Percentiles rank a stretch among this genome's conserved stretches.
phyloP scores from a whole-genome alignment of 2,888 invertebrate species.

The Caradrina kadenii region DNA sequence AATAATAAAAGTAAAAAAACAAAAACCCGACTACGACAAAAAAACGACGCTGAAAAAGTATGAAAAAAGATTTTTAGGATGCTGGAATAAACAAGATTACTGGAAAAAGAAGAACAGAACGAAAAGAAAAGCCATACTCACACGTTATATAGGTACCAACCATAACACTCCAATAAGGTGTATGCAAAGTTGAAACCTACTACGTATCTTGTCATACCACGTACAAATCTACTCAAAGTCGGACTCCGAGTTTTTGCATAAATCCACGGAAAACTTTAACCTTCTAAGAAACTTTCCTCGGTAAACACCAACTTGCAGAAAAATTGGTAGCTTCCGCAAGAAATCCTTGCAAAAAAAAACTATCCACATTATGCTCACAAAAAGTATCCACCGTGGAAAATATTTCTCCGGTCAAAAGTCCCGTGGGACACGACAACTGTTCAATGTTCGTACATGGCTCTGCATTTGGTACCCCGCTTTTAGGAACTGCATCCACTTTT shows the following conservation, averaged over 20 bases:
- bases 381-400: conserved; percentile 69
- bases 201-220: too few species aligned
- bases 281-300: conserved; percentile 10
- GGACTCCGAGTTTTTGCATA: background rate
- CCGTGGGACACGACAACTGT: conserved; percentile 82
- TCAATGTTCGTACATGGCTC: conserved; percentile 70
- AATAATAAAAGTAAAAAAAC: too few species aligned
- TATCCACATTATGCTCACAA: conserved; percentile 68
- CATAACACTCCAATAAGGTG: too few species aligned
- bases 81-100: too few species aligned
- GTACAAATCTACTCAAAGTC: background rate
- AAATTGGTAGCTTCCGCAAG: conserved; percentile 32
- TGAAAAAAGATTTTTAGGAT: too few species aligned
- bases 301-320: conserved; percentile 32
- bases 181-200: too few species aligned
- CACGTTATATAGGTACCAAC: too few species aligned
- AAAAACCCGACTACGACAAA: too few species aligned
- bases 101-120: too few species aligned
- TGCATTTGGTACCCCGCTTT: conserved; percentile 80
- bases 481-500: conserved; percentile 80
- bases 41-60: too few species aligned
- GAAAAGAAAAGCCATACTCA: too few species aligned
- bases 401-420: conserved; percentile 78
- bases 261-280: conserved; percentile 3
- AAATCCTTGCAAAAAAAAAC: conserved; percentile 63